A percentile compares a stretch with the other conserved stretches of the same genome.
These are phyloP conservation scores for Aphelinus certus DNA, from an alignment of 1,140 invertebrate species.

Conservation along the genomic window DNA sequence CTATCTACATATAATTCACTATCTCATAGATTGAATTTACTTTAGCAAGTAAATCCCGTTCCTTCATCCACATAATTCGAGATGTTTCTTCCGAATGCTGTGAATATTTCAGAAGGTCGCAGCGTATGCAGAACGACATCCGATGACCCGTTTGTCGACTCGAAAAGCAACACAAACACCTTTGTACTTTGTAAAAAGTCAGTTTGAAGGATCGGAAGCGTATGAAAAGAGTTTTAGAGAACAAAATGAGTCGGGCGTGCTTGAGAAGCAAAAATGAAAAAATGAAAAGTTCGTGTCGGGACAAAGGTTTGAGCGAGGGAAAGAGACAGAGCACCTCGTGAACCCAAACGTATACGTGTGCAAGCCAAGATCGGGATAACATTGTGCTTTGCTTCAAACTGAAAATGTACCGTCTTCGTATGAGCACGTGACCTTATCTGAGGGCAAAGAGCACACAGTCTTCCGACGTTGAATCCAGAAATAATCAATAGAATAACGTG, in stretches of 20 bases:
- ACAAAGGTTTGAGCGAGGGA: background rate
- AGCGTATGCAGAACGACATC: background rate
- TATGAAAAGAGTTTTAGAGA: slow-evolving; percentile 10
- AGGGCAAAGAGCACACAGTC: slow-evolving; percentile 46
- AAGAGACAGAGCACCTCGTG: slow-evolving; percentile 3
- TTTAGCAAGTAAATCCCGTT: background rate
- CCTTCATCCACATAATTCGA: background rate
- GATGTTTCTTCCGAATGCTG: background rate
- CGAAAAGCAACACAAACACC: slow-evolving; percentile 30
- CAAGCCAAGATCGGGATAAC: background rate
- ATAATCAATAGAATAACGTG: slow-evolving; percentile 10
- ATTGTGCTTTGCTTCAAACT: slow-evolving; percentile 35
- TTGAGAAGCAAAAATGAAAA: slow-evolving; percentile 38
- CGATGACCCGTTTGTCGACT: background rate
- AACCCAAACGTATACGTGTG: background rate
- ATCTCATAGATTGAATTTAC: too few relatives aligned
- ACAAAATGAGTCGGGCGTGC: slow-evolving; percentile 17
- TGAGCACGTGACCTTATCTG: slow-evolving; percentile 47
- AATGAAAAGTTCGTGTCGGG: slow-evolving; percentile 8
- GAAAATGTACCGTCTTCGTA: slow-evolving; percentile 51
- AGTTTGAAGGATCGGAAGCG: slow-evolving; percentile 12
- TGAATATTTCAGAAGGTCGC: slow-evolving; percentile 12
- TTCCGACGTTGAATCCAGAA: slow-evolving; percentile 32
- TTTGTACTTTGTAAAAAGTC: slow-evolving; percentile 12
- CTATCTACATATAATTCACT: too few relatives aligned